phyloP scores from a whole-genome alignment of 92 coral and sea anemone species.

The Palythoa caribaeorum region DNA sequence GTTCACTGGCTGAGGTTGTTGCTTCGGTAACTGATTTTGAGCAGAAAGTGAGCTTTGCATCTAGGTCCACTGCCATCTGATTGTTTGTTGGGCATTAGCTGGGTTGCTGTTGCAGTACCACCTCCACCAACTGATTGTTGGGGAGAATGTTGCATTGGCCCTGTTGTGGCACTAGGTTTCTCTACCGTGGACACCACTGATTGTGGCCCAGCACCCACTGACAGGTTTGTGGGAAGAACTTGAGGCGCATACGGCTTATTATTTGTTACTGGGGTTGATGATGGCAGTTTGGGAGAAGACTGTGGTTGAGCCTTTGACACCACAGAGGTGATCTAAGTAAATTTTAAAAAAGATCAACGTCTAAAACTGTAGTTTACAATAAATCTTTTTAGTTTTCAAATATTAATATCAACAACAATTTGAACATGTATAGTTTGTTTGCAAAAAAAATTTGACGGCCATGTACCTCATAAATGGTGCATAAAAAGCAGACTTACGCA shows the following conservation, averaged over 20 bases:
- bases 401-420: no score
- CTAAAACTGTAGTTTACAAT: no score
- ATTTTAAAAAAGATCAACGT: not conserved
- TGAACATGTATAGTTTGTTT: no score
- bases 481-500: no score
- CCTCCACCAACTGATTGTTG: not conserved
- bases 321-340: constrained; percentile 2
- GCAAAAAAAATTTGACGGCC: no score
- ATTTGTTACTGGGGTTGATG: not conserved
- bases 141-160: not conserved
- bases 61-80: not conserved
- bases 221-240: not conserved
- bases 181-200: constrained; percentile 4
- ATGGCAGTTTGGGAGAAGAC: not conserved
- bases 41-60: not conserved
- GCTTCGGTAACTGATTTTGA: constrained; percentile 7
- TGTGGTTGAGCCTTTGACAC: constrained; percentile 21
- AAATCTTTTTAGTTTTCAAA: not conserved
- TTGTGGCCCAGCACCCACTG: not conserved
- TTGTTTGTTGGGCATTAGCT: not conserved
- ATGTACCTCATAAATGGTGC: no score
- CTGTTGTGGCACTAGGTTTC: not conserved
- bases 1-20: constrained; percentile 39
- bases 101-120: not conserved
- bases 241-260: not conserved